These are phyloP conservation scores for Crenuchus spilurus DNA, from an alignment of 2,797 vertebrate species.

Conservation along the genomic window DNA sequence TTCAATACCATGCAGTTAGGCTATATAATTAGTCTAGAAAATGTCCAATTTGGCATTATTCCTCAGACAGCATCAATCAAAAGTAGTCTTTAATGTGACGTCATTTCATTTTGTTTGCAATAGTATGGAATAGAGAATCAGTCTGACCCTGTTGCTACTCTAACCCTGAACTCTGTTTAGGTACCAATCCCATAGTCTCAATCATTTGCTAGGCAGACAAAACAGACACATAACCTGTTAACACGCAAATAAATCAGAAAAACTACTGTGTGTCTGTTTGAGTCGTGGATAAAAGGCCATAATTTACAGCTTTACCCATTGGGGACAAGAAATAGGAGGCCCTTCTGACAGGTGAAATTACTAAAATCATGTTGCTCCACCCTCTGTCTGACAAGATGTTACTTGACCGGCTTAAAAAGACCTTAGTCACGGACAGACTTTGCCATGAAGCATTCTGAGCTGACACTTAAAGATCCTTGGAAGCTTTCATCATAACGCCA, in stretches of 20 bases:
- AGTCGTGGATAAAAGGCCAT: constrained; percentile 66
- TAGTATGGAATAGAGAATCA: no score
- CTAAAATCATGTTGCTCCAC: constrained; percentile 70
- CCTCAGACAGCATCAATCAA: no score
- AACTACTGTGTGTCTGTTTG: constrained; percentile 45
- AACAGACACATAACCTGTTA: constrained; percentile 55
- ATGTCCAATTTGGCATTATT: no score
- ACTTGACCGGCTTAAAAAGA: constrained; percentile 69
- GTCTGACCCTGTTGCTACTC: constrained; percentile 5
- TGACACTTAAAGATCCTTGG: constrained; percentile 65
- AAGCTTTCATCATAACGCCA: constrained; percentile 59
- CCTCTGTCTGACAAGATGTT: constrained; percentile 76
- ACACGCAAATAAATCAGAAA: constrained; percentile 65
- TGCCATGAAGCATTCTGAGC: constrained; percentile 40
- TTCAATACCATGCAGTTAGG: no score
- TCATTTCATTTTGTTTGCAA: background rate
- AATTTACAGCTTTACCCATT: constrained; percentile 70
- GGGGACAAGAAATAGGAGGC: constrained; percentile 67
- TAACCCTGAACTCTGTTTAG: constrained; percentile 24
- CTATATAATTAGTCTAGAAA: no score
- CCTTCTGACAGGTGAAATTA: constrained; percentile 72
- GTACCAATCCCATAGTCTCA: constrained; percentile 25
- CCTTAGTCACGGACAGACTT: constrained; percentile 56
- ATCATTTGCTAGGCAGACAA: constrained; percentile 29
- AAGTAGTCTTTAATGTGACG: background rate